Percentiles rank a stretch among this genome's conserved stretches.
These are phyloP conservation scores for Chunga burmeisteri DNA, from an alignment of 2,113 vertebrate species.

Conservation along the genomic window DNA sequence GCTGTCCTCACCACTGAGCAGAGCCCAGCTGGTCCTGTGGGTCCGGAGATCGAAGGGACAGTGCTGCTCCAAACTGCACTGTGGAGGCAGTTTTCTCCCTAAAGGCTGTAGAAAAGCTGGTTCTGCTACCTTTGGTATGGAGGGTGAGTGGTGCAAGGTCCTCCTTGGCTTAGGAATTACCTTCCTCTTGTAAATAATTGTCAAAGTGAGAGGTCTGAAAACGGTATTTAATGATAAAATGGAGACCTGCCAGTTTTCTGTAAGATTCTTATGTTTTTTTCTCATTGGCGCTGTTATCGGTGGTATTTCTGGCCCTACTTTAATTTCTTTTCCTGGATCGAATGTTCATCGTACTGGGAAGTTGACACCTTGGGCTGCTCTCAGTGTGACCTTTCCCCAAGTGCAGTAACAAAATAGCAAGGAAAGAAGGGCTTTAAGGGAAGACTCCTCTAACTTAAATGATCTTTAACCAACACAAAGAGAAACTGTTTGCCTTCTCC, in stretches of 20 bases:
- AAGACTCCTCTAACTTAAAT: background rate
- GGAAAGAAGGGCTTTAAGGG: background rate
- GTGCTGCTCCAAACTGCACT: background rate
- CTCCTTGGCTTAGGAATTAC: background rate
- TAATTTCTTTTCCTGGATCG: conserved; percentile 1
- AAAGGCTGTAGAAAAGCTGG: background rate
- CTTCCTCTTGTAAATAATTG: background rate
- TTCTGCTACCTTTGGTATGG: background rate
- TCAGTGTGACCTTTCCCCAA: background rate
- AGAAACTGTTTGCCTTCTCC: background rate
- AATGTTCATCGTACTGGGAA: background rate
- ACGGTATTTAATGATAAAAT: background rate
- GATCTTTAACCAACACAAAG: background rate
- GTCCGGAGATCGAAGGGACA: background rate
- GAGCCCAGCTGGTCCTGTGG: background rate
- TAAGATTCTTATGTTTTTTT: background rate
- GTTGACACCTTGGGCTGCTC: conserved; percentile 13
- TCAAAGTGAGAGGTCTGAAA: background rate
- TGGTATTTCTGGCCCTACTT: conserved; percentile 6
- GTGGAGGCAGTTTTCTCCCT: background rate
- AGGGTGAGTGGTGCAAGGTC: background rate
- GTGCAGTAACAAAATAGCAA: background rate
- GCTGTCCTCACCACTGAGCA: background rate
- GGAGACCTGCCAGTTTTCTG: background rate
- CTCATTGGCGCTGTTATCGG: background rate